phyloP scores from a whole-genome alignment of 2,888 invertebrate genomes.

The Mechanitis mazaeus region DNA sequence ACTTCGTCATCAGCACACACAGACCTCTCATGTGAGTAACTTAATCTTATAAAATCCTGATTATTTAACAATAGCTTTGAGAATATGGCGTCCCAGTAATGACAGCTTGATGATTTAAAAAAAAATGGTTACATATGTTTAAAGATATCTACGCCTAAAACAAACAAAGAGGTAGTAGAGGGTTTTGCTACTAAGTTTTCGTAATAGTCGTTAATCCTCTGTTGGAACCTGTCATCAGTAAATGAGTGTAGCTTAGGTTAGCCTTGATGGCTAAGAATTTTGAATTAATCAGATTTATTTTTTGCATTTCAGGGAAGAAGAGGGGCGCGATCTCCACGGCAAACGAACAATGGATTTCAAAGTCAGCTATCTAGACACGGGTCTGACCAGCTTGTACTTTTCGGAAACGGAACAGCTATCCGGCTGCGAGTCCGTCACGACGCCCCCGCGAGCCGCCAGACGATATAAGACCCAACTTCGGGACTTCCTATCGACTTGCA shows the following conservation, averaged over 20 bases:
- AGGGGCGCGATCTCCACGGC: slow-evolving; percentile 96
- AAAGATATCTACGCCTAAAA: too few relatives aligned
- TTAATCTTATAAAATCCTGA: too few relatives aligned
- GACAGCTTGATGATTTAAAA: too few relatives aligned
- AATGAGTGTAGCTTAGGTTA: too few relatives aligned
- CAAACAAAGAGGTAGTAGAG: too few relatives aligned
- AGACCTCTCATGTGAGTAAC: slow-evolving; percentile 94
- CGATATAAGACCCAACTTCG: slow-evolving; percentile 95
- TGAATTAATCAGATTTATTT: slow-evolving; percentile 4
- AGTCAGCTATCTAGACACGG: slow-evolving; percentile 97
- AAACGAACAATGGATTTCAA: slow-evolving; percentile 99
- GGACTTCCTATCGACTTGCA: slow-evolving; percentile 94
- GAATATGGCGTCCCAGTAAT: too few relatives aligned
- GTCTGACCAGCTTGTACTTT: slow-evolving; percentile 92
- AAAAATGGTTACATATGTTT: too few relatives aligned
- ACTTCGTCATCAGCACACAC: slow-evolving; percentile 99
- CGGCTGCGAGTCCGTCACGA: slow-evolving; percentile 78
- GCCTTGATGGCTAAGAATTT: too few relatives aligned
- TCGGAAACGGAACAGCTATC: slow-evolving; percentile 89
- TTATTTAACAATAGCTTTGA: too few relatives aligned
- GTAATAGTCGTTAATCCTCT: too few relatives aligned
- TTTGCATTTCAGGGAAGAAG: slow-evolving; percentile 89
- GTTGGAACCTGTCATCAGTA: too few relatives aligned
- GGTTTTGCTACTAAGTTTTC: too few relatives aligned
- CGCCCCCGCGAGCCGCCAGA: slow-evolving; percentile 87